phyloP scores from a whole-genome alignment of 1,140 invertebrate species.

The Anastrepha ludens region DNA sequence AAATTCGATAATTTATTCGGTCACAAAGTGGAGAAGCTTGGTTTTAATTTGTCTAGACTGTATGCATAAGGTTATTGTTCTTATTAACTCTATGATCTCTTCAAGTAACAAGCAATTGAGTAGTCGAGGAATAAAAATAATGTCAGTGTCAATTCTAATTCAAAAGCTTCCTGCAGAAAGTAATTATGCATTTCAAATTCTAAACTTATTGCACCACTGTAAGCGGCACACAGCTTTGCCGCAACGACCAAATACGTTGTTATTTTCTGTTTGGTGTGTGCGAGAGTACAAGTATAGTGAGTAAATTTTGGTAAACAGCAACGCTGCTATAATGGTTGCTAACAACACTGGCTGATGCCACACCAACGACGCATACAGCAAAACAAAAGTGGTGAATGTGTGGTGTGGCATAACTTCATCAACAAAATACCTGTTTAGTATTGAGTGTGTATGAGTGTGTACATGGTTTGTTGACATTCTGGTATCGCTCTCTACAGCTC shows the following conservation, averaged over 20 bases:
- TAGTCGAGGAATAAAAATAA: too few relatives aligned
- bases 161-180: too few relatives aligned
- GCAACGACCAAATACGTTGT: slow-evolving; percentile 1
- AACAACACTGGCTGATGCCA: slow-evolving; percentile 25
- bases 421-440: slow-evolving; percentile 43
- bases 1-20: too few relatives aligned
- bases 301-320: slow-evolving; percentile 47
- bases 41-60: too few relatives aligned
- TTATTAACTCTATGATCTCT: too few relatives aligned
- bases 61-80: too few relatives aligned
- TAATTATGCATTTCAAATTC: neutral
- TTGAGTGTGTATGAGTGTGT: neutral
- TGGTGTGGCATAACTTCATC: slow-evolving; percentile 31
- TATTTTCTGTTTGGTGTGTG: neutral
- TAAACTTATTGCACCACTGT: slow-evolving; percentile 2
- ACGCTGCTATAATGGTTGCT: slow-evolving; percentile 21
- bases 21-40: too few relatives aligned
- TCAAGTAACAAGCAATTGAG: too few relatives aligned
- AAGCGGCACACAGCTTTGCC: slow-evolving; percentile 25
- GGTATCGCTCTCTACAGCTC: slow-evolving; percentile 9
- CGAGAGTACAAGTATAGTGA: slow-evolving; percentile 15
- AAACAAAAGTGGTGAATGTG: slow-evolving; percentile 31
- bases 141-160: too few relatives aligned
- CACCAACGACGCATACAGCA: neutral
- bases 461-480: slow-evolving; percentile 46